Evolutionary conservation across 2,888 invertebrate species (phyloP), one percentile per base, ranked within the genome.

Genomic region (Drosophila affinis): DNA sequence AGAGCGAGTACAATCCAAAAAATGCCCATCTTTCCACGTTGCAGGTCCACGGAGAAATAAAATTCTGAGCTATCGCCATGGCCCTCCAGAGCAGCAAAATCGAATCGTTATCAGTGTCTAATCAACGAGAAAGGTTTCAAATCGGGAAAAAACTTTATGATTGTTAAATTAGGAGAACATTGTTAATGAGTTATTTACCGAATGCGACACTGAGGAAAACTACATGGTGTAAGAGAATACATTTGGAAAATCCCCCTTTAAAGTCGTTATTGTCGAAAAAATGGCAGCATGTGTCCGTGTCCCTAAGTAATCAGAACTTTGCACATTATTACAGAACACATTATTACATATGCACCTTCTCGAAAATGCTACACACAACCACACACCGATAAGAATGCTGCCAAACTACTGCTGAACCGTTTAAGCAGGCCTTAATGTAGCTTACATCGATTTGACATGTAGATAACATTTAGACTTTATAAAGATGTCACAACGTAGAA

Each of bases 1-100:
- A 73, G 7, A 2, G 29, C 32, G 29, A 71, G 24, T 46, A 72
- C 29, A 32, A 59, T 6, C 69, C 58, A 73, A 10, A 60, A 49
- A 17, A 70, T 29, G 18, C 49, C 51, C 86, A 81, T 79, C 72
- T 72, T 79, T 45, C 51, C 69, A 69, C 62, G 63, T 69, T 47
- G 72, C 54, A 21, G 48, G 27, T 45, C 56, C 5, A 5, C 0
- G 7, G 17, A n/a, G n/a, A 53, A 78, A 64, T 78, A 52, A 3
- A 45, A 10, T 49, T 55, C 9, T 9, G 14, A 17, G 7, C 47
- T 18, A 52, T 32, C 27, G 44, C 12, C 56, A 53, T 48, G 21
- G 48, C 18, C 59, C 44, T 14, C n/a, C 45, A 29, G 49, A 18
- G 21, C 17, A 0, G 27, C 58, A 58, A 62, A 48, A 70, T 78